Evolutionary conservation across 1,140 invertebrate genomes (phyloP), one percentile per base, ranked within the genome.

Genomic region (Daktulosphaira vitifoliae): DNA sequence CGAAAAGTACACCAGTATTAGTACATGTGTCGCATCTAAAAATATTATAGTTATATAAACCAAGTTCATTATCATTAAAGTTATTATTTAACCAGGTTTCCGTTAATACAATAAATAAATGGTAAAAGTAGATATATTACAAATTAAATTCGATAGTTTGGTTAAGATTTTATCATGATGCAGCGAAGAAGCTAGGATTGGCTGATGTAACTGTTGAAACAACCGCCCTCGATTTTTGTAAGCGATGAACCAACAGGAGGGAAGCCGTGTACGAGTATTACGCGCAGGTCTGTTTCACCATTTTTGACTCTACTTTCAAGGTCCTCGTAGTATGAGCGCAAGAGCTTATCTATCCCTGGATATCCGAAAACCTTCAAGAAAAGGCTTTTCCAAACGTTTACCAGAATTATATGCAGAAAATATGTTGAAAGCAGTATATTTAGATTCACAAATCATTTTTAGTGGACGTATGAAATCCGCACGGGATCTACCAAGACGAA

Each of bases 91-190:
- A n/a, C n/a, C n/a, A n/a, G n/a, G n/a, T n/a, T n/a, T n/a, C n/a
- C n/a, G n/a, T n/a, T n/a, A n/a, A n/a, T n/a, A n/a, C n/a, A n/a
- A n/a, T n/a, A n/a, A n/a, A n/a, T n/a, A n/a, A n/a, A n/a, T n/a
- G n/a, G n/a, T n/a, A n/a, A n/a, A n/a, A n/a, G n/a, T n/a, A n/a
- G n/a, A n/a, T n/a, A n/a, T n/a, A n/a, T n/a, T n/a, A n/a, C n/a
- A 50, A 25, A 26, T 50, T 26, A 50, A 50, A 50, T 50, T 26
- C 23, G 48, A 25, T 50, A 50, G 18, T 50, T 50, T 49, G 22
- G 46, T 25, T n/a, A 50, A 26, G 48, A 50, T 50, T 50, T 26
- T 26, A 50, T 50, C 48, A 50, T 5, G 11, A 2, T 26, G 48
- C 23, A 50, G 22, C 48, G 48, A 26, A 26, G 48, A 50, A 50